Conservation (phyloP, 2,113 vertebrate genomes). For the Albula goreensis region DNA sequence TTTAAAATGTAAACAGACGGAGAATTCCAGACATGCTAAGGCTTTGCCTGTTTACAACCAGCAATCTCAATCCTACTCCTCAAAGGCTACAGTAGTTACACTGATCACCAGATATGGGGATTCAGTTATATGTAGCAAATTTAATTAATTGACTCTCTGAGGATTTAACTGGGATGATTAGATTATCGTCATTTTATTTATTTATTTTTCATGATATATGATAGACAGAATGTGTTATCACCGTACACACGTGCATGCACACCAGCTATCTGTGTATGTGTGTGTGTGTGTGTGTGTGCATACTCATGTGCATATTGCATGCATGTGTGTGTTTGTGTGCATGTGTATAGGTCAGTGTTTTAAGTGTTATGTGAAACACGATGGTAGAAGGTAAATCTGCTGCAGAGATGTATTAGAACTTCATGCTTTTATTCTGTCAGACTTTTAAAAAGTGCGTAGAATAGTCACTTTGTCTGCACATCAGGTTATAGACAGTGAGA, state of each 20-base stretch:
- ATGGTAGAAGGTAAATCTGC: neutral
- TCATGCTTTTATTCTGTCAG: neutral
- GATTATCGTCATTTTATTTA: too few relatives aligned
- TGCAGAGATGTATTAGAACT: neutral
- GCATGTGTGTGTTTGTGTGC: neutral
- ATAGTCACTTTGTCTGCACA: neutral
- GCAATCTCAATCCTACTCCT: neutral
- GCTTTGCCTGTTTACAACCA: neutral
- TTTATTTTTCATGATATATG: too few relatives aligned
- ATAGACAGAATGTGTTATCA: too few relatives aligned
- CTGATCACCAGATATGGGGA: too few relatives aligned
- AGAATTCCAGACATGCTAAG: neutral
- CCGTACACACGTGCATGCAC: too few relatives aligned
- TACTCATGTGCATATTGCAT: neutral
- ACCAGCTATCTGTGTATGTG: neutral
- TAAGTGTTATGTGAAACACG: neutral
- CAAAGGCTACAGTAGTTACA: too few relatives aligned
- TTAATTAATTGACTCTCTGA: too few relatives aligned
- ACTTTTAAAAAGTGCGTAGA: neutral
- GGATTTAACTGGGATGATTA: too few relatives aligned
- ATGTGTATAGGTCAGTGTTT: neutral
- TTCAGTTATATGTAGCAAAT: too few relatives aligned
- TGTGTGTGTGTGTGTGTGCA: neutral
- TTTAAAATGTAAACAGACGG: neutral
- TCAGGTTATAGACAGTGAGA: neutral